Evolutionary conservation across 2,797 vertebrate genomes (phyloP).

Genomic region (Poeciliopsis gracilis): DNA sequence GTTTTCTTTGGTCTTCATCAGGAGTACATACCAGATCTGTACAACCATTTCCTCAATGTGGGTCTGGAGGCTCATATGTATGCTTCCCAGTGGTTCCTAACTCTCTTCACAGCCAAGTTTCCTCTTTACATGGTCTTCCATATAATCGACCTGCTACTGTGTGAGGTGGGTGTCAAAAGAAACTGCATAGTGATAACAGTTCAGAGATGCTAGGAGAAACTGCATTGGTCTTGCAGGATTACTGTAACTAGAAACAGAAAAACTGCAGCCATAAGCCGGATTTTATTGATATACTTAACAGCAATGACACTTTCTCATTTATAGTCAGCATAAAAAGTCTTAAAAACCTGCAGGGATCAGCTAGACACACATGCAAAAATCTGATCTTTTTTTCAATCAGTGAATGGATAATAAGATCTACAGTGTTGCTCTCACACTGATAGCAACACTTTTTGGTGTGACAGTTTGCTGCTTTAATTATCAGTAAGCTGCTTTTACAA

Average conservation of each 20-base stretch:
- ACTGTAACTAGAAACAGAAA: neutral
- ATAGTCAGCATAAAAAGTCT: neutral
- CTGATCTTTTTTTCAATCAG: neutral
- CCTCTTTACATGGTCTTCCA: conserved; percentile 99
- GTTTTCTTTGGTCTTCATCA: conserved; percentile 56
- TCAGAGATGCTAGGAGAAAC: neutral
- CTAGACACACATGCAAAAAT: neutral
- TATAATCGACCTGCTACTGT: conserved; percentile 97
- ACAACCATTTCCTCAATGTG: conserved; percentile 95
- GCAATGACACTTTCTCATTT: neutral
- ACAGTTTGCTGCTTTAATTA: neutral
- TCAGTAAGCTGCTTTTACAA: neutral
- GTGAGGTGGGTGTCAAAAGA: conserved; percentile 85
- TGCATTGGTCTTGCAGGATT: neutral
- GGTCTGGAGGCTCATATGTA: conserved; percentile 99
- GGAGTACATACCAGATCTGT: conserved; percentile 97
- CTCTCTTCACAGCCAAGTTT: conserved; percentile 98
- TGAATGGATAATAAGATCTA: neutral
- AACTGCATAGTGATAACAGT: neutral
- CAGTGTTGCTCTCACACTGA: neutral
- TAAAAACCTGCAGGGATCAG: neutral
- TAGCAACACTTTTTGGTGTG: neutral
- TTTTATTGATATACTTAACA: neutral
- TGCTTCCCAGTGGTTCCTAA: conserved; percentile 99
- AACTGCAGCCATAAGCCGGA: neutral